These are phyloP conservation scores for Drosophila maculinotata DNA, from an alignment of 2,888 invertebrate species.

Conservation along the genomic window DNA sequence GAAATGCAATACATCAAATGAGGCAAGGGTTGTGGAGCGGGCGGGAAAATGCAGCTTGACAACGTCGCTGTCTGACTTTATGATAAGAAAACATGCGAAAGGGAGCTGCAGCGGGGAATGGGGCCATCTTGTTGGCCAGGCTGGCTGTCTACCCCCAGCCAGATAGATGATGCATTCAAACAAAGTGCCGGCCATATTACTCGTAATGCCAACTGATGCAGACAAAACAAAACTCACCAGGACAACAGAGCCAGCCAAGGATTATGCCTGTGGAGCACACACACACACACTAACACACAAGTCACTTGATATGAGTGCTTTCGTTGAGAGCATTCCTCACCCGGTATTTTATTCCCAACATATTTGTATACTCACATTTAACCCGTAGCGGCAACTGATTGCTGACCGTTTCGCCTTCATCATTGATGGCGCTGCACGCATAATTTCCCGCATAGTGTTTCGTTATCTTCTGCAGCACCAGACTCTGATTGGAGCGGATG, in stretches of 20 bases:
- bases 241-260: background rate
- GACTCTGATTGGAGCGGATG: conserved; percentile 95
- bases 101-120: background rate
- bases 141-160: conserved; percentile 10
- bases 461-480: conserved; percentile 95
- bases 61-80: conserved; percentile 55
- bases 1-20: conserved; percentile 75
- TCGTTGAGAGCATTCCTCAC: too few species aligned
- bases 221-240: conserved; percentile 10
- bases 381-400: conserved; percentile 93
- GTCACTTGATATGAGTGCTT: too few species aligned
- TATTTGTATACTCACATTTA: conserved; percentile 90
- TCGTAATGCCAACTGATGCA: conserved; percentile 35
- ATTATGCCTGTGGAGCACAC: conserved; percentile 2
- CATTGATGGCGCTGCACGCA: conserved; percentile 94
- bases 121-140: background rate
- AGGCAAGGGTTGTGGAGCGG: conserved; percentile 22
- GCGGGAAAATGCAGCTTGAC: conserved; percentile 32
- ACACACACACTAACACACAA: background rate
- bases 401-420: conserved; percentile 94
- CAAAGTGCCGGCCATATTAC: conserved; percentile 53
- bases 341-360: background rate
- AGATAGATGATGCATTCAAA: conserved; percentile 72
- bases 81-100: conserved; percentile 72
- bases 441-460: conserved; percentile 94